Evolutionary conservation across 92 coral and sea anemone species (phyloP), one percentile per base, ranked within the genome.

Genomic region (Anthopleura xanthogrammica): DNA sequence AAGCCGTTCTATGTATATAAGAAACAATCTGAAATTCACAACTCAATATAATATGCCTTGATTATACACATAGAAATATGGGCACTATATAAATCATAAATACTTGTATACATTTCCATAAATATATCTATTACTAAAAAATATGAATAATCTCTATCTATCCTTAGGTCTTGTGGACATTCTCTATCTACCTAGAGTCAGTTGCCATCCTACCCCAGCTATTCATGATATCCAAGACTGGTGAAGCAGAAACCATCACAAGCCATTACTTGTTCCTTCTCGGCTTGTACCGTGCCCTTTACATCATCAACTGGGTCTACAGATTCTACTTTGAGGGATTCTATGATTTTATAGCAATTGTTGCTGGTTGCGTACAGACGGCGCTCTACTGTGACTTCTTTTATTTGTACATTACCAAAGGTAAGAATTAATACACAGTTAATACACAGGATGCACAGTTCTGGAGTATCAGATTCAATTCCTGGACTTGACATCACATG

Each of bases 141-240:
- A 5, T 16, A 14, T 62, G 70, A 62, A 62, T 62, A 62, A 62
- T 12, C 12, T 20, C 29, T 62, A 7, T 20, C 20, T 2, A 24
- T 29, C 74, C 75, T 19, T 41, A 97, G 99, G 97, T 97, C 77
- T 70, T 97, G 83, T 97, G 99, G 99, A 97, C 99, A 16, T 97
- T 97, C 89, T 97, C 99, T 90, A 97, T 97, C 92, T 97, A 97
- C 90, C 87, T 97, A 86, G 99, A 97, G 91, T 94, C 99, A 42
- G 96, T 97, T 55, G 98, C 99, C 79, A 97, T 97, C 88, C 91
- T 97, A 60, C 99, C 99, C 4, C 99, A 97, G 84, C 90, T 97
- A 77, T 97, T 97, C 90, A 97, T 97, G 99, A 97, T 97, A 83
- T 92, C 99, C 77, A 97, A 97, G 92, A 97, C 99, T 78, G 99